Evolutionary conservation across 2,888 invertebrate genomes (phyloP), one percentile per base, ranked within the genome.

Genomic region (Bhutanitis thaidina): DNA sequence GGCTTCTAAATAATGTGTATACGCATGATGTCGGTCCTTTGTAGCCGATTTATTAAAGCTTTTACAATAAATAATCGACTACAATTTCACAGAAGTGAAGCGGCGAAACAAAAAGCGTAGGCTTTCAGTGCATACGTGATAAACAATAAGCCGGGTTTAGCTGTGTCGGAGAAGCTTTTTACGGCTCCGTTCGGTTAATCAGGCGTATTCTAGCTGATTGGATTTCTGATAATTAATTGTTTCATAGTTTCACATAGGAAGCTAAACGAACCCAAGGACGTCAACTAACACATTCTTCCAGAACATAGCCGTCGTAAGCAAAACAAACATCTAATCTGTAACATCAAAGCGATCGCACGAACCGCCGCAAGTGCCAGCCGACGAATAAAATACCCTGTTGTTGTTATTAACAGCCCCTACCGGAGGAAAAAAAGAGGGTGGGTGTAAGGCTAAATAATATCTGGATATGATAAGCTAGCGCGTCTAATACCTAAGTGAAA

Each of bases 361-460:
- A 70, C 71, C 75, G 71, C 71, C 75, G 74, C 81, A 77, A 82
- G 80, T 80, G 81, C 71, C 73, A 71, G 74, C 62, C 60, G 60
- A 65, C 77, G 80, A 80, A 83, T 85, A 83, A 84, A 86, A 84
- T 84, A 80, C 80, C 78, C 82, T 77, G 84, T 81, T 84, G 83
- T 84, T 27, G 86, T 84, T 88, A 87, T 86, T 87, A 88, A 87
- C 86, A 80, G 80, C 75, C 74, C 72, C 75, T 70, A 65, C 60
- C 51, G 57, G 64, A 67, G 75, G 79, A n/a, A n/a, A 77, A 78
- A 77, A 77, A 65, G 71, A 70, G 77, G 78, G 59, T 53, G 57
- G 55, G 27, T 20, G 35, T 15, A 36, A 9, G 32, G 58, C 47
- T 46, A 9, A 56, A 51, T 25, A 25, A 20, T 13, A n/a, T 15